Evolutionary conservation across 2,113 vertebrate species (phyloP), one percentile per base, ranked within the genome.

Genomic region (Oenanthe melanoleuca): DNA sequence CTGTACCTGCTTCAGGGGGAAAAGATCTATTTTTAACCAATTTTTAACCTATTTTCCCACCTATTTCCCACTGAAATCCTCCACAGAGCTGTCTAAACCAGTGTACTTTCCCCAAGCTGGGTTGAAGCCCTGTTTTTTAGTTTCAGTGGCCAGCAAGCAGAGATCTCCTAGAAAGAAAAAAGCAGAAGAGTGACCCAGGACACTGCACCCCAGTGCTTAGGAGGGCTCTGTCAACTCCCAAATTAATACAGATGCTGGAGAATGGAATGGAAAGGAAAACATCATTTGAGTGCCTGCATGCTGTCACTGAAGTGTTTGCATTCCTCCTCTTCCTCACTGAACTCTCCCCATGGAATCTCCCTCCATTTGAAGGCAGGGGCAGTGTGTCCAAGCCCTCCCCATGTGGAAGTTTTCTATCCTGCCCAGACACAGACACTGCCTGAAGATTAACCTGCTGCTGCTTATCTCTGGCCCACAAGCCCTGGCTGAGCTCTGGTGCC

Each of bases 281-380:
- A 4, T 2, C 8, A 50, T 16, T 13, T 53, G 31, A 53, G 29
- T 28, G 28, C 13, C 72, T n/a, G 37, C 11, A 11, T 0, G 38
- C 50, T 45, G 34, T 17, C 34, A 5, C 4, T 4, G 25, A 0
- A 0, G 2, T 29, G 3, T 1, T 1, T 9, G n/a, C 40, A 72
- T 23, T 69, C 28, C 60, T n/a, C 16, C 47, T 40, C 40, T 31
- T 75, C 44, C n/a, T n/a, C 72, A 5, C 1, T 20, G 21, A 72
- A 2, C 28, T 31, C 40, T 53, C 50, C 28, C 37, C 78, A 49
- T 1, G 1, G 3, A 22, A 44, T 60, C 72, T 23, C 33, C 14
- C 11, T 17, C 44, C 25, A 8, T 31, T 1, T 44, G 67, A 69
- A 86, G 53, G 19, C 67, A 50, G 24, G 0, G 0, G 8, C 40